Conservation (phyloP, 1,140 invertebrate genomes). For the Bicyclus anynana region DNA sequence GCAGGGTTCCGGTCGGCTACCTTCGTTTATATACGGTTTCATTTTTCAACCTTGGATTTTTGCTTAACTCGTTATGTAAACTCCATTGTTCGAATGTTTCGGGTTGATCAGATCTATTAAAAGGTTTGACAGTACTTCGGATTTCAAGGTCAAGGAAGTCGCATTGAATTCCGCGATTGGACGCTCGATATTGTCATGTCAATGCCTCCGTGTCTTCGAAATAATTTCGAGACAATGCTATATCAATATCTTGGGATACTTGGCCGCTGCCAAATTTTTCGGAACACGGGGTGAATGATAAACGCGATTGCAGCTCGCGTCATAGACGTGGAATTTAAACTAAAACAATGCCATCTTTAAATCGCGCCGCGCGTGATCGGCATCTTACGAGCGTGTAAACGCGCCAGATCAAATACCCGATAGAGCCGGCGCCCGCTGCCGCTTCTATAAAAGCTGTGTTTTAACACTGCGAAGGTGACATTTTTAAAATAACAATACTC, state of each 20-base stretch:
- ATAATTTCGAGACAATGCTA: slow-evolving; percentile 5
- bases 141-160: not conserved
- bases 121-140: not conserved
- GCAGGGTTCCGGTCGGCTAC: slow-evolving; percentile 59
- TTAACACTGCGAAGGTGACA: slow-evolving; percentile 13
- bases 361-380: slow-evolving; percentile 47
- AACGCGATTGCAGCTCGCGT: slow-evolving; percentile 52
- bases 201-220: not conserved
- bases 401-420: slow-evolving; percentile 29
- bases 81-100: slow-evolving; percentile 48
- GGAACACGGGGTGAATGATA: slow-evolving; percentile 34
- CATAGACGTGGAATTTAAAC: slow-evolving; percentile 62
- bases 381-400: slow-evolving; percentile 35
- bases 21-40: slow-evolving; percentile 59
- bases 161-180: not conserved
- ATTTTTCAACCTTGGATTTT: slow-evolving; percentile 61
- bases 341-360: slow-evolving; percentile 65
- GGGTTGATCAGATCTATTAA: slow-evolving; percentile 16
- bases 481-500: slow-evolving; percentile 15
- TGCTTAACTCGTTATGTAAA: slow-evolving; percentile 50
- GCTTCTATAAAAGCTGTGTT: slow-evolving; percentile 4
- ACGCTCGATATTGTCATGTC: not conserved
- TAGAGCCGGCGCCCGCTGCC: slow-evolving; percentile 20
- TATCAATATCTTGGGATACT: slow-evolving; percentile 17
- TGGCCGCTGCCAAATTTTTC: slow-evolving; percentile 36